These are phyloP conservation scores for Rhodeus uyekii DNA, from an alignment of 2,797 vertebrate genomes.

Conservation along the genomic window DNA sequence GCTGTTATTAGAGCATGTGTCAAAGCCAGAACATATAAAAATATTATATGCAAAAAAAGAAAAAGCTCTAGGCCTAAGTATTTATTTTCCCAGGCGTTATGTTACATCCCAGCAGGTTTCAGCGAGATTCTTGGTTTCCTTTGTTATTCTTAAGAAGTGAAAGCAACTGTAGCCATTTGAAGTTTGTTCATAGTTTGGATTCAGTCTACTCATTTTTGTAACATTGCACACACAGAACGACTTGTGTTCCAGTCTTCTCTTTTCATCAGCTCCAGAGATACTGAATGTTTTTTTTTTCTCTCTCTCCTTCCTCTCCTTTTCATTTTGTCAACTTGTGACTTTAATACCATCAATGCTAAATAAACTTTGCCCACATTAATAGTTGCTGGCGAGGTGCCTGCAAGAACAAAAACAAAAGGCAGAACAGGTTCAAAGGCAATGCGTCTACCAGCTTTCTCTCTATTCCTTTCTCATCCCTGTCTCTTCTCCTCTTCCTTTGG, in stretches of 20 bases:
- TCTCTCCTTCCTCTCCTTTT: slow-evolving; percentile 62
- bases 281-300: slow-evolving; percentile 58
- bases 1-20: background rate
- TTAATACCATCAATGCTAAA: slow-evolving; percentile 77
- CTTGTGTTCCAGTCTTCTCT: slow-evolving; percentile 67
- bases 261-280: slow-evolving; percentile 73
- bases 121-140: slow-evolving; percentile 21
- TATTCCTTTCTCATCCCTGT: slow-evolving; percentile 64
- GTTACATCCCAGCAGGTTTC: slow-evolving; percentile 4
- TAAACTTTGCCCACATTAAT: slow-evolving; percentile 81
- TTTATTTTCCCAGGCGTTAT: slow-evolving; percentile 14
- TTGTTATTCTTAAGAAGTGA: slow-evolving; percentile 51
- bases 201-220: slow-evolving; percentile 2
- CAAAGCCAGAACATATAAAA: background rate
- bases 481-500: slow-evolving; percentile 61
- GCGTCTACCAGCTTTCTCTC: slow-evolving; percentile 75
- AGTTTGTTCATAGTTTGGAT: slow-evolving; percentile 61
- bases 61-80: background rate
- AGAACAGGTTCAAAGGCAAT: slow-evolving; percentile 84
- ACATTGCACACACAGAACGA: slow-evolving; percentile 41
- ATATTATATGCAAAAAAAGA: no score
- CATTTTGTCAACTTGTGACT: slow-evolving; percentile 67
- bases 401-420: slow-evolving; percentile 76
- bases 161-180: slow-evolving; percentile 60
- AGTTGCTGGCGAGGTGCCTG: slow-evolving; percentile 74